A percentile compares a stretch with the other conserved stretches of the same genome.
phyloP scores from a whole-genome alignment of 2,888 invertebrate genomes.

The Tanytarsus gracilentus region DNA sequence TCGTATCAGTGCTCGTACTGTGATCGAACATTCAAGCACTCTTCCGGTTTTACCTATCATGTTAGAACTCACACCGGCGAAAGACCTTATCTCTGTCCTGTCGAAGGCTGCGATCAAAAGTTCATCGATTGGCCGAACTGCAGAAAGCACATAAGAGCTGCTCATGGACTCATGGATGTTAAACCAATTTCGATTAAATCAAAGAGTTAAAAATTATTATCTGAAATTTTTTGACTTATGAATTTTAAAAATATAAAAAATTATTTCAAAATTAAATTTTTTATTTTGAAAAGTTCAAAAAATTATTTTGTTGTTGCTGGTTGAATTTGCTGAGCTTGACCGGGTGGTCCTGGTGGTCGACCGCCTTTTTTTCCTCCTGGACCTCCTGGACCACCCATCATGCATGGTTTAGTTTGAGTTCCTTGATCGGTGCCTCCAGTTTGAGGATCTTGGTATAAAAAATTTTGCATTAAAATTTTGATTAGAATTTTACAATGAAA shows the following conservation, averaged over 20 bases:
- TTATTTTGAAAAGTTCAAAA: not conserved
- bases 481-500: too few species aligned
- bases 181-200: not conserved
- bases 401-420: too few species aligned
- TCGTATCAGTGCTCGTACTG: not conserved
- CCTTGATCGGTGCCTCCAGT: too few species aligned
- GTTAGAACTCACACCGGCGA: not conserved
- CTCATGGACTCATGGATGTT: not conserved
- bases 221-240: not conserved
- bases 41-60: conserved; percentile 10
- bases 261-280: not conserved
- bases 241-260: not conserved
- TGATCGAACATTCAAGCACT: not conserved
- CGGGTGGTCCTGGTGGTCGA: not conserved
- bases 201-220: not conserved
- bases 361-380: not conserved
- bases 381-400: not conserved
- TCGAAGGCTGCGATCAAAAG: not conserved
- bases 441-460: too few species aligned
- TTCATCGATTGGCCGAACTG: conserved; percentile 19
- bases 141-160: conserved; percentile 1
- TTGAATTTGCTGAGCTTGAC: too few species aligned
- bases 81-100: conserved; percentile 5
- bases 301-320: too few species aligned
- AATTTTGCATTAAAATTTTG: too few species aligned